These are phyloP conservation scores for Beris morrisii DNA, from an alignment of 2,888 invertebrate species.

Conservation along the genomic window DNA sequence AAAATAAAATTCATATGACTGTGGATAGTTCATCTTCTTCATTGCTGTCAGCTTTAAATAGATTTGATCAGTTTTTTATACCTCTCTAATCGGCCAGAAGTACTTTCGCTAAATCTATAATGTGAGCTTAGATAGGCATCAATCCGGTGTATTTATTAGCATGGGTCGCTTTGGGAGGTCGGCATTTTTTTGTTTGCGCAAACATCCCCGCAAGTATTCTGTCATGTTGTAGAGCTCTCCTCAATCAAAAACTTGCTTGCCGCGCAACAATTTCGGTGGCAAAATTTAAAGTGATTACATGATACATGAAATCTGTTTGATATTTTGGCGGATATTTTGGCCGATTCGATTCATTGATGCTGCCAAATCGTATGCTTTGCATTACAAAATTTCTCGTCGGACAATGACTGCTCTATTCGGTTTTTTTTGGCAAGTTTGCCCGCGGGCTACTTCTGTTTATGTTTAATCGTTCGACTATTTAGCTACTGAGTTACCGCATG, in stretches of 20 bases:
- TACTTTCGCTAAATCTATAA: no score
- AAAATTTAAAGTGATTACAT: conserved; percentile 27
- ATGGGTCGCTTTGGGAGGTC: conserved; percentile 16
- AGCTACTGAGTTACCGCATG: conserved; percentile 26
- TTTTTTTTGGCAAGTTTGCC: conserved; percentile 6
- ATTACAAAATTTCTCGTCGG: conserved; percentile 23
- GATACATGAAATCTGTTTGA: conserved; percentile 21
- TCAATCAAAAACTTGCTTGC: conserved; percentile 16
- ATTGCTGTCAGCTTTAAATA: no score
- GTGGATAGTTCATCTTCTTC: no score
- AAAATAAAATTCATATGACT: no score
- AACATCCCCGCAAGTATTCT: not conserved
- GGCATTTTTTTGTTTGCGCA: not conserved
- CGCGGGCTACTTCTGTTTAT: conserved; percentile 28
- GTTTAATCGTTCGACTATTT: conserved; percentile 19
- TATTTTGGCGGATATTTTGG: not conserved
- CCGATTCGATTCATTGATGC: conserved; percentile 25
- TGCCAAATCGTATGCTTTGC: not conserved
- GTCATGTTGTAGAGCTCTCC: not conserved
- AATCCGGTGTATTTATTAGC: no score
- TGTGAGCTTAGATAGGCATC: no score
- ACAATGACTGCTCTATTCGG: conserved; percentile 30
- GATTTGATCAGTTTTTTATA: no score
- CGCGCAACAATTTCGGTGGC: conserved; percentile 23
- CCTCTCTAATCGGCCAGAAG: no score